Evolutionary conservation across 2,113 vertebrate genomes (phyloP).

Genomic region (Macrotus californicus): DNA sequence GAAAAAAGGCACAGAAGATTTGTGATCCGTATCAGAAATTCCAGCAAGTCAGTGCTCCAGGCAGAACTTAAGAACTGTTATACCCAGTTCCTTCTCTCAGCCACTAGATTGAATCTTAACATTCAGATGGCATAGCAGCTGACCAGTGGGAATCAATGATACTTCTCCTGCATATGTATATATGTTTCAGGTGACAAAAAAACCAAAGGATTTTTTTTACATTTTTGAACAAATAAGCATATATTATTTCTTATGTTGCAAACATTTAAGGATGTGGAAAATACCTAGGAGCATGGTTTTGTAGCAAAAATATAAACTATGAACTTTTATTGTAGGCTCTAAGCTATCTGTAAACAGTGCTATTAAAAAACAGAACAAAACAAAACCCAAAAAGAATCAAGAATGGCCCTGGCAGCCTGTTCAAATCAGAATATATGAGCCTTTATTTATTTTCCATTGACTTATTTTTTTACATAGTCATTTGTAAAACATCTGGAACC

Average conservation of each 20-base stretch:
- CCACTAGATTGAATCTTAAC: background rate
- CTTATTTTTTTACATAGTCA: conserved; percentile 8
- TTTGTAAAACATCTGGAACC: background rate
- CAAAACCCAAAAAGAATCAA: background rate
- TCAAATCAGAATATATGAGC: background rate
- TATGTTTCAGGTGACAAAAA: background rate
- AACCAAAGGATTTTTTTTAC: background rate
- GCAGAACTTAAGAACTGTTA: background rate
- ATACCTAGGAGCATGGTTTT: background rate
- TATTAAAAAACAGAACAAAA: background rate
- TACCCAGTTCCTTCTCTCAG: background rate
- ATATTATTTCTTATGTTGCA: background rate
- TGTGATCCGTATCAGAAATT: background rate
- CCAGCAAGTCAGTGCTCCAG: background rate
- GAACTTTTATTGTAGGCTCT: background rate
- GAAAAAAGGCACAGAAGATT: background rate
- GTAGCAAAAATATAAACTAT: background rate
- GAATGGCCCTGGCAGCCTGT: background rate
- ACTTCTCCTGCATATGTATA: background rate
- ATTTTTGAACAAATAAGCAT: background rate
- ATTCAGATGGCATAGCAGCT: background rate
- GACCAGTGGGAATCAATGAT: background rate
- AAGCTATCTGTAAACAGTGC: background rate
- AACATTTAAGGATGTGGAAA: background rate
- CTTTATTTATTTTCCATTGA: background rate